Evolutionary conservation across 2,113 vertebrate genomes (phyloP).

Genomic region (Coptodon bakossiorum): DNA sequence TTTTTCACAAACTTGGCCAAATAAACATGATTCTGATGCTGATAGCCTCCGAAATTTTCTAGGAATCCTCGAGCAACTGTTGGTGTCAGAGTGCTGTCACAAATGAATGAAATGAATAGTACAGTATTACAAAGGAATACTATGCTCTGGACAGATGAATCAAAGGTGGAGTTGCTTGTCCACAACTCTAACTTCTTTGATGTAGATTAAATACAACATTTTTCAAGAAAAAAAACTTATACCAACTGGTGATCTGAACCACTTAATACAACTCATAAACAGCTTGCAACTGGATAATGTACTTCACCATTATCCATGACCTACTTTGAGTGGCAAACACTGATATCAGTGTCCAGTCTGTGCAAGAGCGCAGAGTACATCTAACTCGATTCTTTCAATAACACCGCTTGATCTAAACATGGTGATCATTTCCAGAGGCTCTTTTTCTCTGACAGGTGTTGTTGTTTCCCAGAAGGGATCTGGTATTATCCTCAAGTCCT

Average conservation of each 20-base stretch:
- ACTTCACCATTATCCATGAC: not conserved
- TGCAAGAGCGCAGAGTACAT: not conserved
- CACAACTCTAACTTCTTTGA: not conserved
- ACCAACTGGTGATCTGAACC: not conserved
- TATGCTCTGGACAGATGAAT: not conserved
- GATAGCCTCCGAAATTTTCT: not conserved
- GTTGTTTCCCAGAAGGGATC: not conserved
- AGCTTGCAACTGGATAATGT: not conserved
- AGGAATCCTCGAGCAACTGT: not conserved
- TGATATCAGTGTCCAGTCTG: not conserved
- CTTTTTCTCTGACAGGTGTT: conserved; percentile 4
- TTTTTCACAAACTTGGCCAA: not conserved
- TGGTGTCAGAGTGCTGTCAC: not conserved
- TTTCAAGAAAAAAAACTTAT: not conserved
- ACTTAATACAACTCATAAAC: not conserved
- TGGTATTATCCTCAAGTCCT: not conserved
- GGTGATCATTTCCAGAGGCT: conserved; percentile 24
- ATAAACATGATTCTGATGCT: not conserved
- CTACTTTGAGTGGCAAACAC: not conserved
- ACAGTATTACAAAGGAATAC: not conserved
- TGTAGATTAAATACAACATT: not conserved
- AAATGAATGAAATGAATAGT: not conserved
- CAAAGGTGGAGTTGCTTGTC: not conserved
- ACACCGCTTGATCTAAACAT: not conserved
- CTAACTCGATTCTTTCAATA: not conserved